Conservation (phyloP, 2,888 invertebrate species). For the Lutraria lutraria region DNA sequence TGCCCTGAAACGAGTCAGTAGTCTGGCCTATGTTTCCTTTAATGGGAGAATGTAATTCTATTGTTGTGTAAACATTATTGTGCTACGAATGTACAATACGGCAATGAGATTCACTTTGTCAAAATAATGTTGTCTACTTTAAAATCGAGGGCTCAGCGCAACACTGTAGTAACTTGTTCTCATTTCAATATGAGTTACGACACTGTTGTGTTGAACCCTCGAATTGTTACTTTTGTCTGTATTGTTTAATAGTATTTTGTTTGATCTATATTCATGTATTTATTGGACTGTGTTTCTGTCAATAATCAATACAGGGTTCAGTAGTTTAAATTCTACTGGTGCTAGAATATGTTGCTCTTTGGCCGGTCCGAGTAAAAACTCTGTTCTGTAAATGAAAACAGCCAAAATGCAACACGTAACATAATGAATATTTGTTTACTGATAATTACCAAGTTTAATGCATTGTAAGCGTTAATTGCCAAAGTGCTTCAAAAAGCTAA, state of each 20-base stretch:
- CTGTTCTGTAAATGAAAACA: not conserved
- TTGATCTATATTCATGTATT: not conserved
- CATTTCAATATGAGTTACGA: too few relatives aligned
- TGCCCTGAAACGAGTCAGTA: slow-evolving; percentile 1
- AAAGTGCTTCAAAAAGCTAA: not conserved
- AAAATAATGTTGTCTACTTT: not conserved
- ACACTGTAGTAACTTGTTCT: too few relatives aligned
- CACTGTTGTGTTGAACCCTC: too few relatives aligned
- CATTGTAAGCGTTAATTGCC: not conserved
- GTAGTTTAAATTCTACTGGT: too few relatives aligned
- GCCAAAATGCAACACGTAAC: not conserved
- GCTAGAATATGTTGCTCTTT: not conserved
- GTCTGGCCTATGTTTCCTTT: not conserved
- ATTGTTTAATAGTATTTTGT: not conserved
- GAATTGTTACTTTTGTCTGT: not conserved
- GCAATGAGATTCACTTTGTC: not conserved
- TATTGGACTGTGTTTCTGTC: not conserved
- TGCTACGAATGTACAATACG: not conserved
- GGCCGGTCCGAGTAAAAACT: not conserved
- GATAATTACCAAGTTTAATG: slow-evolving; percentile 9
- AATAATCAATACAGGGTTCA: not conserved
- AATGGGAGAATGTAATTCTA: not conserved
- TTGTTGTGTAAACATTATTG: not conserved
- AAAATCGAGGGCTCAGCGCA: too few relatives aligned
- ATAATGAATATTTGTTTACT: slow-evolving; percentile 12